Evolutionary conservation across 2,888 invertebrate genomes (phyloP), one percentile per base, ranked within the genome.

Genomic region (Lasioglossum marginatum): DNA sequence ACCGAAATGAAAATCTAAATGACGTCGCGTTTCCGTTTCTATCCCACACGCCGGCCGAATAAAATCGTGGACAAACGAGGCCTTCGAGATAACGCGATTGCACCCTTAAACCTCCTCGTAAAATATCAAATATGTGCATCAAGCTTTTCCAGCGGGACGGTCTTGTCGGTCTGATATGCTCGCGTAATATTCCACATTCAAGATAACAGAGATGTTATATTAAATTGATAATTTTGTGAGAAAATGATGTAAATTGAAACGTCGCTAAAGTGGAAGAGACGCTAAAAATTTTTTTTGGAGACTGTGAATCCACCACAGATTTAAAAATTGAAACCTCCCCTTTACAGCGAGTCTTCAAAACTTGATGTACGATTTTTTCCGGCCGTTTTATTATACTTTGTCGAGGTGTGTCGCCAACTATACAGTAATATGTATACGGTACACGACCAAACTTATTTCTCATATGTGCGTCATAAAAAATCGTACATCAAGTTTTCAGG

Each of bases 1-100:
- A 37, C 79, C 10, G 1, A 37, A 76, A 71, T 45, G 76, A 81
- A 77, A 77, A 76, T 66, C 76, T 48, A 31, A 76, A 81, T 60
- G 81, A 57, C 57, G 57, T 12, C 76, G 68, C 68, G n/a, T 75
- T 60, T 75, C 37, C 57, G 57, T n/a, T 10, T 14, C 4, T 12
- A 19, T 34, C 34, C 14, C 2, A 23, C 52, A 10, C 52, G 52
- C 10, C 57, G 43, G 34, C 31, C 63, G 63, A 66, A 31, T 43
- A 45, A 77, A 66, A 45, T 31, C 66, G 31, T 31, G 10, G 12
- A 37, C 23, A 34, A 68, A 23, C 31, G 34, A 66, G 34, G 34
- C 19, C 12, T 8, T 27, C 34, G 31, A 31, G 63, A 63, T 34
- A 31, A 52, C n/a, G 57, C 57, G 57, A n/a, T 57, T 12, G n/a